Evolutionary conservation across 1,140 invertebrate species (phyloP).

Genomic region (Pseudachorutes palmiensis): DNA sequence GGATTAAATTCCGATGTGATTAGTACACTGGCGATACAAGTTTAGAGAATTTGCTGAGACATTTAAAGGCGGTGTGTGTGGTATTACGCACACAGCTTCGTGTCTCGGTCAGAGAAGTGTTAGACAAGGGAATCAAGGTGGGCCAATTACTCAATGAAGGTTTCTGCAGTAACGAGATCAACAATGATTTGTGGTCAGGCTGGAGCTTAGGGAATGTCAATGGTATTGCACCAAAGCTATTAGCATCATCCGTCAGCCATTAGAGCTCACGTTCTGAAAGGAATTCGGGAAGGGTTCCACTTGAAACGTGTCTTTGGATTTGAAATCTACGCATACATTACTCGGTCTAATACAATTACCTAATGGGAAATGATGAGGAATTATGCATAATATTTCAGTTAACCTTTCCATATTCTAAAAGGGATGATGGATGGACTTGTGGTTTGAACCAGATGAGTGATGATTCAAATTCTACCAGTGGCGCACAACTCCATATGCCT

Average conservation of each 20-base stretch:
- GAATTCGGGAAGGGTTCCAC: neutral
- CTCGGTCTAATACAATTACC: neutral
- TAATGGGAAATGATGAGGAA: neutral
- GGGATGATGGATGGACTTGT: neutral
- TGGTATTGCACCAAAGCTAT: neutral
- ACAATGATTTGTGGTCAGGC: neutral
- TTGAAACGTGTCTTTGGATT: neutral
- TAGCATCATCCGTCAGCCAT: conserved; percentile 1
- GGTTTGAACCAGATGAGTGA: neutral
- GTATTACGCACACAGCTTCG: too few species aligned
- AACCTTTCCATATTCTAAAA: neutral
- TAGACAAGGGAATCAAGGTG: neutral
- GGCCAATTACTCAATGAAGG: conserved; percentile 1
- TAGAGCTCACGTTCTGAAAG: neutral
- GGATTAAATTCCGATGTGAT: too few species aligned
- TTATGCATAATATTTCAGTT: neutral
- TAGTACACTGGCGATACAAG: too few species aligned
- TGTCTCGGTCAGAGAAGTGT: neutral
- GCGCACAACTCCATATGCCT: neutral
- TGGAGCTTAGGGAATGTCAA: neutral
- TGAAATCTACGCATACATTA: neutral
- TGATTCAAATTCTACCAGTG: neutral
- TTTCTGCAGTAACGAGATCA: neutral
- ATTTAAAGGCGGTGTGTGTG: too few species aligned
- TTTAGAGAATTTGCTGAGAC: too few species aligned